Conservation (phyloP, 2,113 vertebrate species). For the Sialia sialis region DNA sequence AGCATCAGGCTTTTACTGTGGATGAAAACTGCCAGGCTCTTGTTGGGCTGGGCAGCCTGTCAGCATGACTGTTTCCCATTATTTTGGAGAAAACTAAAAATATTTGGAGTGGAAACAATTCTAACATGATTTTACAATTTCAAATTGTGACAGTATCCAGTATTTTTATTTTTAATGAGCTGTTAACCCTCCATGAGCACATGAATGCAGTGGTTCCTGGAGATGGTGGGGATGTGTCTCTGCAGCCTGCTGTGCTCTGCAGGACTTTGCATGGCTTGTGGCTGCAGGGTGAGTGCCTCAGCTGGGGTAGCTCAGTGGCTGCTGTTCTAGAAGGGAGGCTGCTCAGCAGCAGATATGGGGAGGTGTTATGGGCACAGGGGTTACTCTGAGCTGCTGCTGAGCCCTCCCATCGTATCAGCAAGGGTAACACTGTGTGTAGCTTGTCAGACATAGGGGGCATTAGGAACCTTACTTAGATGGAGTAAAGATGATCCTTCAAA, state of each 20-base stretch:
- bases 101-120: background rate
- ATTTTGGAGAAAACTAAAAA: background rate
- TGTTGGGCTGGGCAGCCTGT: background rate
- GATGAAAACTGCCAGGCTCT: background rate
- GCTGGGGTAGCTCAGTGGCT: background rate
- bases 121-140: background rate
- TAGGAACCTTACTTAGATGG: background rate
- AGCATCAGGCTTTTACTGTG: background rate
- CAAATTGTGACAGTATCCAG: accelerated
- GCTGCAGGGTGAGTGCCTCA: background rate
- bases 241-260: background rate
- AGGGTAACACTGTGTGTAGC: background rate
- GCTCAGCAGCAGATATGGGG: background rate
- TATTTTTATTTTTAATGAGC: background rate
- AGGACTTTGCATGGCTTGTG: background rate
- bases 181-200: background rate
- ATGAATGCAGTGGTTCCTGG: background rate
- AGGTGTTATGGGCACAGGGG: background rate
- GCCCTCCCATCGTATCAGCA: background rate
- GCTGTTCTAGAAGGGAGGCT: background rate
- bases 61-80: background rate
- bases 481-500: background rate
- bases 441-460: accelerated
- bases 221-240: background rate
- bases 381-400: background rate